Evolutionary conservation across 2,888 invertebrate species (phyloP), one percentile per base, ranked within the genome.

Genomic region (Eupithecia centaureata): DNA sequence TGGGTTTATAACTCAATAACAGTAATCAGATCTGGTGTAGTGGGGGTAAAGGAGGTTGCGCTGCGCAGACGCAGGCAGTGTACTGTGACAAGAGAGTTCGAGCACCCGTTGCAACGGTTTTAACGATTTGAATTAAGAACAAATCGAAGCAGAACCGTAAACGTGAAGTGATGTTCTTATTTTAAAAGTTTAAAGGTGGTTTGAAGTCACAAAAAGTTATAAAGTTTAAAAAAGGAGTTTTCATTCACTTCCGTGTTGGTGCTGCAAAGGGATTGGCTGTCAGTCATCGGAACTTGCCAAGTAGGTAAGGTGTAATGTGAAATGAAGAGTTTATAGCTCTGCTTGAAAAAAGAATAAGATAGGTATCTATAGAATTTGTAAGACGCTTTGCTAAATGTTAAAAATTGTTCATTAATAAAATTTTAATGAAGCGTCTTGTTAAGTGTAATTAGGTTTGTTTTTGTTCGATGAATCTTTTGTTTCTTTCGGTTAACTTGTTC

Each of bases 91-190:
- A 58, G 66, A 5, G 69, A 63, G 63, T 33, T 57, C 56, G 51
- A 61, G 65, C 60, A 30, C 58, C 58, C 61, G 70, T 77, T 73
- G 75, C 73, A 80, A 79, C 81, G 79, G 85, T 84, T 86, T 83
- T 87, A 83, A 84, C 86, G 86, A 79, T 87, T 86, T 77, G 77
- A 51, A 73, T 71, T 54, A 65, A 72, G 69, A 71, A 72, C 76
- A 84, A 86, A 85, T 83, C 88, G 87, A 87, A 73, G 84, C 80
- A 88, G 87, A 86, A 86, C 87, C 85, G 83, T 80, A 71, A 76
- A 71, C 90, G 90, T 91, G 90, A 90, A 68, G 72, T 67, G 73
- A 73, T 70, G 66, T 68, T 70, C 74, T 72, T 57, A 58, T 60
- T 27, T 18, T 10, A 65, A 65, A 67, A 74, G 76, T 73, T 70